Evolutionary conservation across 1,140 invertebrate genomes (phyloP).

Genomic region (Agraylea sexmaculata): DNA sequence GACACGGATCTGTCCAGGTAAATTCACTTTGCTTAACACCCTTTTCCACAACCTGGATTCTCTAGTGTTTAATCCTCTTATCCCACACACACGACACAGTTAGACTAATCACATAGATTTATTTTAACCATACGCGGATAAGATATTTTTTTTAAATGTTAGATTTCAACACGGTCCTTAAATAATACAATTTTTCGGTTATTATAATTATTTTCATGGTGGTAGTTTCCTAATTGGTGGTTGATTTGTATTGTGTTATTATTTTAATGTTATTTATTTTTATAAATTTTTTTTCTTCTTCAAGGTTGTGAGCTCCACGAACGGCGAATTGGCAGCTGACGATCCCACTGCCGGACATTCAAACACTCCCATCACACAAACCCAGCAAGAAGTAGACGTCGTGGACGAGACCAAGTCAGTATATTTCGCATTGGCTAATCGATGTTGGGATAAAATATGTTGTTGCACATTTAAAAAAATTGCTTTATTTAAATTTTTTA

Average conservation of each 20-base stretch:
- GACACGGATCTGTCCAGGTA: slow-evolving; percentile 90
- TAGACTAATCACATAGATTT: too few species aligned
- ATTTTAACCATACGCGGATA: too few species aligned
- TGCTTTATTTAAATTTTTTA: slow-evolving; percentile 15
- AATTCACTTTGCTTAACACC: slow-evolving; percentile 29
- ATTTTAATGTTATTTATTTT: not conserved
- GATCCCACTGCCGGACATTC: slow-evolving; percentile 93
- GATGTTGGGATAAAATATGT: slow-evolving; percentile 8
- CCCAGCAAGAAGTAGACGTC: slow-evolving; percentile 81
- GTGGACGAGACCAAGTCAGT: slow-evolving; percentile 87
- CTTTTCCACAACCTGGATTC: not conserved
- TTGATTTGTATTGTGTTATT: not conserved
- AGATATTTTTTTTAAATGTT: too few species aligned
- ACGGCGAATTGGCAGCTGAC: slow-evolving; percentile 88
- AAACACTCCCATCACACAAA: slow-evolving; percentile 89
- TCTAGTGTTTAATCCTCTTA: too few species aligned
- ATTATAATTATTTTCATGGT: too few species aligned
- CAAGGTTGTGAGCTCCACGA: slow-evolving; percentile 94
- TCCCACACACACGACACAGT: too few species aligned
- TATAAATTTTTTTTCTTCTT: slow-evolving; percentile 28
- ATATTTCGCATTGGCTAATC: slow-evolving; percentile 25
- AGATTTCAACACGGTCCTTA: too few species aligned
- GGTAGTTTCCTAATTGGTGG: too few species aligned
- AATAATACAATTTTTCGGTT: too few species aligned
- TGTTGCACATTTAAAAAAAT: slow-evolving; percentile 1